A percentile compares a stretch with the other conserved stretches of the same genome.
Evolutionary conservation across 2,113 vertebrate species (phyloP).

Genomic region (Isichthys henryi): DNA sequence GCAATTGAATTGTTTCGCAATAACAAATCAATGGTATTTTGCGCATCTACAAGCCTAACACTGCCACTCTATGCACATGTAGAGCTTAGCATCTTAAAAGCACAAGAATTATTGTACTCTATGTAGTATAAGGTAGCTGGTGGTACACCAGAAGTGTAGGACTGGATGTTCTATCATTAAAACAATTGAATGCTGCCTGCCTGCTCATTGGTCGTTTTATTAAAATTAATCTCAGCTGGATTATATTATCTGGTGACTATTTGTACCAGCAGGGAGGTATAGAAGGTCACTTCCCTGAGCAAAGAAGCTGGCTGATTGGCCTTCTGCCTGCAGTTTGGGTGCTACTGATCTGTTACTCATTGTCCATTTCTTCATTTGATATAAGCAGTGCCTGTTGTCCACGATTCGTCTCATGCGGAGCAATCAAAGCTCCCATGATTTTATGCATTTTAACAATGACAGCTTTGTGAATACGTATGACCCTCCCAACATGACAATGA

Average conservation of each 20-base stretch:
- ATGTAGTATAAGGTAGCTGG: background rate
- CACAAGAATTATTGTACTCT: background rate
- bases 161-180: background rate
- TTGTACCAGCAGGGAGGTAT: background rate
- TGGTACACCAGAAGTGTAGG: background rate
- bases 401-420: background rate
- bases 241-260: background rate
- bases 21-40: background rate
- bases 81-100: background rate
- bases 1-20: background rate
- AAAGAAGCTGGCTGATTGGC: background rate
- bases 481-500: background rate
- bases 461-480: background rate
- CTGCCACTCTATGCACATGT: background rate
- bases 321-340: background rate
- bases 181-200: background rate
- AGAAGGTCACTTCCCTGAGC: background rate
- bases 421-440: background rate
- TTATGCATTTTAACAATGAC: background rate
- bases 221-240: background rate
- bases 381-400: background rate
- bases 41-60: background rate
- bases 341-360: background rate
- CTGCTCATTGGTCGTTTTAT: too few species aligned
- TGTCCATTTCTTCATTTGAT: background rate